Base-by-base conservation (phyloP, 53 echinoderm and acorn worm species). In the Henricia sp. region DNA sequence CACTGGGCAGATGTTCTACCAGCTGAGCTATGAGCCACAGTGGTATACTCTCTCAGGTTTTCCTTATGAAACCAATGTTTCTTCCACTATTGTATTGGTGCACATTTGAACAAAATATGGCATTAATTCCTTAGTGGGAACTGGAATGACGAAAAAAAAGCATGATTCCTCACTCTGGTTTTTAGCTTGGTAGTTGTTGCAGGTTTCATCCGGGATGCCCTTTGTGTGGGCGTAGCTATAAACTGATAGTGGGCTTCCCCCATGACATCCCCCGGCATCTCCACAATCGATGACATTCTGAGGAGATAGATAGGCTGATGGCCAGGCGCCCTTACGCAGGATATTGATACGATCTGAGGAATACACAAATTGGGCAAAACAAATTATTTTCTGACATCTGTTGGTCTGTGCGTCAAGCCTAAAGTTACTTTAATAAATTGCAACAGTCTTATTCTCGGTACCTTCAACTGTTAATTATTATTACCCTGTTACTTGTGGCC, bases 261-360 rank as follows among this genome's bases (percentile, higher is more conserved):
- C 99, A 26, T 97, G 84, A 88, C 99, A 97, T 27, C 88, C 86
- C 4, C 99, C 99, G 30, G 99, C 99, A 35, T 50, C 54, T 0
- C 99, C 99, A 67, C 99, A 97, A 83, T 97, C 99, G 44, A 97
- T 88, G 46, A 97, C 94, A 74, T 97, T 94, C 92, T 97, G 99
- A 3, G 95, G 92, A 25, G 99, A 97, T 53, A 97, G 87, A 67
- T 97, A 97, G 26, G 94, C 67, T 3, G 90, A 90, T 19, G 99
- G 99, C 99, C 99, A 97, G 9, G 90, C 85, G 48, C 92, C 91
- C 58, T 88, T 83, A 14, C 94, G 94, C 44, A 82, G 85, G 84
- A 97, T 97, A 87, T 97, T 97, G 88, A 97, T 91, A 24, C 99
- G 99, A 82, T 97, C 99, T 97, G 53, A 13, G 52, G 12, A 52